Evolutionary conservation across 2,797 vertebrate species (phyloP).

Genomic region (Potorous gilbertii): DNA sequence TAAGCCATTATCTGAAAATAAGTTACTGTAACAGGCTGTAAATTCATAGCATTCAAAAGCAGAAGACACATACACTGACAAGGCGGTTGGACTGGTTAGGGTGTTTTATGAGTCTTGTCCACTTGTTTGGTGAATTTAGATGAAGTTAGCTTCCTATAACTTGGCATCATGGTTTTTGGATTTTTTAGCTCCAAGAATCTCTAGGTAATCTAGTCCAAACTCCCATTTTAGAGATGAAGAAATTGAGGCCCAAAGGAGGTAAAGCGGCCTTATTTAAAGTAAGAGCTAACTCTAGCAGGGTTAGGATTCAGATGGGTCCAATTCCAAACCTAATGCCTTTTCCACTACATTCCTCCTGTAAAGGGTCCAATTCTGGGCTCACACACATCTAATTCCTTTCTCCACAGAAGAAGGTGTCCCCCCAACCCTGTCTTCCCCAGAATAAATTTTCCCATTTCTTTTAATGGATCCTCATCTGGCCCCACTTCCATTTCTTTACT

Average conservation of each 20-base stretch:
- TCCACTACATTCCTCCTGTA: neutral
- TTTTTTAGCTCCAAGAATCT: neutral
- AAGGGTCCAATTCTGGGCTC: neutral
- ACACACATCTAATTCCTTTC: neutral
- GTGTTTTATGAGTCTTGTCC: neutral
- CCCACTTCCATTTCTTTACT: neutral
- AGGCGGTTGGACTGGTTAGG: neutral
- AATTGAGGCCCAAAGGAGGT: neutral
- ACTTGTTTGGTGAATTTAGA: neutral
- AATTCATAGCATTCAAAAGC: neutral
- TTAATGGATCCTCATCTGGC: neutral
- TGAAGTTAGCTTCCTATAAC: neutral
- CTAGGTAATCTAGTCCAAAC: neutral
- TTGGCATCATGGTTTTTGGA: neutral
- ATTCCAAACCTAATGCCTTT: neutral
- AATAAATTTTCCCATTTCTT: neutral
- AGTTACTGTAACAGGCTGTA: neutral
- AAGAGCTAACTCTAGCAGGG: neutral
- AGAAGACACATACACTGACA: neutral
- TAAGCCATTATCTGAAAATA: neutral
- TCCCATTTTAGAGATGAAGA: neutral
- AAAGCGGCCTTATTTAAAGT: neutral
- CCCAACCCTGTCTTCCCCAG: neutral
- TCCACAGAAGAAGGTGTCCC: neutral
- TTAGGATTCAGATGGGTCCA: neutral